phyloP scores from a whole-genome alignment of 2,888 invertebrate genomes.

The Lagria hirta region DNA sequence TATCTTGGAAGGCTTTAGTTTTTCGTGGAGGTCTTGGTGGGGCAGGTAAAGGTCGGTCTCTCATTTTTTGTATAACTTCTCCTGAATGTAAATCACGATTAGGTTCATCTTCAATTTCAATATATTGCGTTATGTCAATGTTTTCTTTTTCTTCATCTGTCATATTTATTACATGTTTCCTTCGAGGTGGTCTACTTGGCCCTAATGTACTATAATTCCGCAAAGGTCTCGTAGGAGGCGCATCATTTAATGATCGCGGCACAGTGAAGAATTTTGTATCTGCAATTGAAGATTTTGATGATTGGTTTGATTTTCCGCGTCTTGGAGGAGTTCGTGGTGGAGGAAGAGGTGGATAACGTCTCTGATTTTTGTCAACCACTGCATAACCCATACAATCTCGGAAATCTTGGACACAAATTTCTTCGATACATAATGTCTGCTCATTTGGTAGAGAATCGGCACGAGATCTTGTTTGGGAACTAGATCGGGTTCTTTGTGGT shows the following conservation, averaged over 20 bases:
- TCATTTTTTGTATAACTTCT: constrained; percentile 78
- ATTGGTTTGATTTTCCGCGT: constrained; percentile 51
- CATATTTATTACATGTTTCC: constrained; percentile 49
- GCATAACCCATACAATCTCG: constrained; percentile 67
- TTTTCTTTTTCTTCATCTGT: constrained; percentile 54
- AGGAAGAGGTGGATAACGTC: constrained; percentile 56
- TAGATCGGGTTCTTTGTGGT: constrained; percentile 60
- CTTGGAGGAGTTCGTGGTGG: constrained; percentile 64
- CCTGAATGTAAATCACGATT: constrained; percentile 71
- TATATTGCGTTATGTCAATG: constrained; percentile 60
- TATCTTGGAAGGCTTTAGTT: constrained; percentile 40
- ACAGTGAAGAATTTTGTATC: constrained; percentile 72
- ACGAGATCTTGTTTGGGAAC: constrained; percentile 58
- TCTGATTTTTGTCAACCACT: constrained; percentile 69
- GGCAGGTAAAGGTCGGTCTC: constrained; percentile 80
- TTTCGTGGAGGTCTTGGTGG: constrained; percentile 80
- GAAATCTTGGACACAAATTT: constrained; percentile 49
- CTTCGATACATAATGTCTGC: constrained; percentile 48
- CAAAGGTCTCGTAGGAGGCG: constrained; percentile 61
- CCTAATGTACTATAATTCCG: constrained; percentile 64
- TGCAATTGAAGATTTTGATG: constrained; percentile 22
- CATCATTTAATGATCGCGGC: constrained; percentile 54
- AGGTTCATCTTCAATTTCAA: constrained; percentile 62
- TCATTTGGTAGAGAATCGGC: constrained; percentile 65
- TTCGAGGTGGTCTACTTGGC: constrained; percentile 58